A percentile compares a stretch with the other conserved stretches of the same genome.
Conservation (phyloP, 2,888 invertebrate species). For the Yponomeuta evonymella region DNA sequence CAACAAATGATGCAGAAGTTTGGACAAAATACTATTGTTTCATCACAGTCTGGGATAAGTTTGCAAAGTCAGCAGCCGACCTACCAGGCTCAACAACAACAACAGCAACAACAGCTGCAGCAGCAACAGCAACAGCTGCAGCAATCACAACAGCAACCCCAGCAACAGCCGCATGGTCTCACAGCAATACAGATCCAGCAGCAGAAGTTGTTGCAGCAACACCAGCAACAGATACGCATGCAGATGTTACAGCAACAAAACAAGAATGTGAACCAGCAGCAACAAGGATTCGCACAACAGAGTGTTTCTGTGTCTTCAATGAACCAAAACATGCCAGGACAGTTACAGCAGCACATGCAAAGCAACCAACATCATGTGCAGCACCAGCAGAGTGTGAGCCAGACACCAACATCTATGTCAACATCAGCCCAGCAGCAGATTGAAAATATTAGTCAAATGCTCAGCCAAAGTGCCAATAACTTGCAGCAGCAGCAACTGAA, state of each 20-base stretch:
- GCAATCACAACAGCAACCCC: constrained; percentile 31
- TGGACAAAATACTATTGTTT: constrained; percentile 50
- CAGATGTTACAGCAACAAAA: constrained; percentile 56
- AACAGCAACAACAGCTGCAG: constrained; percentile 31
- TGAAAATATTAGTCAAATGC: constrained; percentile 77
- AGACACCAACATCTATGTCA: constrained; percentile 58
- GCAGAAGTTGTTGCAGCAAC: constrained; percentile 76
- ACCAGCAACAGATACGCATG: constrained; percentile 67
- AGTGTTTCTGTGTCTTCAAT: constrained; percentile 63
- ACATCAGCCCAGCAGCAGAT: constrained; percentile 79
- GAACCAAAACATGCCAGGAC: constrained; percentile 55
- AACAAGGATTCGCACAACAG: constrained; percentile 57
- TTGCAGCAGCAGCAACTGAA: constrained; percentile 62
- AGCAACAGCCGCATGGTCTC: constrained; percentile 61
- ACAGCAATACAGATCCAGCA: constrained; percentile 70
- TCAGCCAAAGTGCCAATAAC: constrained; percentile 68
- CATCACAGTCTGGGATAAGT: constrained; percentile 46
- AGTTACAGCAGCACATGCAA: constrained; percentile 63
- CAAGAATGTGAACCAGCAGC: constrained; percentile 20
- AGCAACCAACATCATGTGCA: constrained; percentile 61
- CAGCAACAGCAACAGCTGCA: constrained; percentile 35
- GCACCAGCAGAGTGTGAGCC: constrained; percentile 51
- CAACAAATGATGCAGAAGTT: constrained; percentile 61
- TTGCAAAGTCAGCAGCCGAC: constrained; percentile 57
- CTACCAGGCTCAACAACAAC: constrained; percentile 33